Base-by-base conservation (phyloP, 2,888 invertebrate genomes). In the Lepas anatifera region DNA sequence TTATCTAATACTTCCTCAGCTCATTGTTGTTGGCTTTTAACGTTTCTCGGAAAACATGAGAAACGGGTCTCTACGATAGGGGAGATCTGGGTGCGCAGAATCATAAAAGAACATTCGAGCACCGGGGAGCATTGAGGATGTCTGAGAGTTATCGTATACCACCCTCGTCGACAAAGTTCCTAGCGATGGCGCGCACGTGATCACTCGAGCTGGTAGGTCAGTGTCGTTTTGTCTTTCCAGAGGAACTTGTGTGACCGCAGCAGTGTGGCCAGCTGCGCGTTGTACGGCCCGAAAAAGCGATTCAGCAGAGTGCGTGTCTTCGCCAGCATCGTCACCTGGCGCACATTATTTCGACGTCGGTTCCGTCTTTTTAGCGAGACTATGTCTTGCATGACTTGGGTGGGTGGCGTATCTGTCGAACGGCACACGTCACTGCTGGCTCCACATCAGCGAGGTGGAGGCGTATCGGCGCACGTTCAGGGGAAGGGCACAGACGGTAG, bases 211-310 rank as follows among this genome's bases (percentile, higher is more conserved):
- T 41, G 41, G 1, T 4, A 41, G 11, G 41, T 16, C 4, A 16
- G 41, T 41, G 41, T 4, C 41, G 41, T n/a, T n/a, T 1, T 16
- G 22, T 72, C 72, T 25, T 70, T 18, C 72, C 72, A 72, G 3
- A 43, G 46, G 52, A 68, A 72, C 43, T 48, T 69, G 13, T 69
- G 32, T 22, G 69, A 66, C n/a, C 66, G 22, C 16, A 72, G 39
- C 48, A 70, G 48, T 3, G 16, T 27, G 16, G 69, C 70, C 43
- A 72, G 64, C 35, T 67, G 69, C 29, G 8, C 27, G 52, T 72
- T 72, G 46, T 67, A 70, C 16, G 68, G 69, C 41, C 58, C 48
- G 50, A 69, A 72, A 43, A 72, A 72, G 37, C 68, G 39, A 43
- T 16, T 22, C 27, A 72, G 70, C 3, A 70, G 37, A 16, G 64